Base-by-base conservation (phyloP, 2,888 invertebrate genomes). In the Coremacera marginata region DNA sequence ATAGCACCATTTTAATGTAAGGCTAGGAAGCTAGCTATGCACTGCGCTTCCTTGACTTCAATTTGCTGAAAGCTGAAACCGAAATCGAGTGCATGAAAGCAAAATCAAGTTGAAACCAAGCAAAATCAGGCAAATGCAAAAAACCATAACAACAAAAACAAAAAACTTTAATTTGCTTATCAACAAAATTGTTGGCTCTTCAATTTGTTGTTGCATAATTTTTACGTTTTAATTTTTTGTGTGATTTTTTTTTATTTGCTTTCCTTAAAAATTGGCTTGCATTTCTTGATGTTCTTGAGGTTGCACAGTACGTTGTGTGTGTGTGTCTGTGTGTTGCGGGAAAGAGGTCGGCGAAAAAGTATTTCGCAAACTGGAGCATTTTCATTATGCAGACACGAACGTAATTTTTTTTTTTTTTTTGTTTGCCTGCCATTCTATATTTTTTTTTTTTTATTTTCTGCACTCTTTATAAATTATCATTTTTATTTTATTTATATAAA, bases 341-440 rank as follows among this genome's bases (percentile, higher is more conserved):
- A 44, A 44, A 44, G 60, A 27, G 25, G 27, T 60, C 25, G 60
- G 11, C 25, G 22, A 60, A 60, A 60, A 60, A 60, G 22, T 60
- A 25, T 27, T 60, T 60, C 27, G 25, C 60, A 60, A 60, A 44
- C 44, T 44, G 44, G 44, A 44, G 44, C 44, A 44, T 44, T 44
- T 44, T 44, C 51, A 68, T 68, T 68, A 68, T 68, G 68, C 68
- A 68, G 68, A 68, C 68, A 68, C 68, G 68, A 51, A 68, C 49
- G 68, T 63, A 31, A 16, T 31, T 44, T 44, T 44, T 63, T 63
- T n/a, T 62, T 31, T 62, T 22, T 31, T 44, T 44, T 44, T 63
- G 34, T n/a, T 63, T 31, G 31, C 31, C 31, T 55, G 22, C 11
- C 31, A 44, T 31, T 9, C 27, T 63, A 31, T 31, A 31, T 19